Percentiles rank a stretch among this genome's conserved stretches.
phyloP scores from a whole-genome alignment of 1,140 invertebrate species.

The Diachasma alloeum region DNA sequence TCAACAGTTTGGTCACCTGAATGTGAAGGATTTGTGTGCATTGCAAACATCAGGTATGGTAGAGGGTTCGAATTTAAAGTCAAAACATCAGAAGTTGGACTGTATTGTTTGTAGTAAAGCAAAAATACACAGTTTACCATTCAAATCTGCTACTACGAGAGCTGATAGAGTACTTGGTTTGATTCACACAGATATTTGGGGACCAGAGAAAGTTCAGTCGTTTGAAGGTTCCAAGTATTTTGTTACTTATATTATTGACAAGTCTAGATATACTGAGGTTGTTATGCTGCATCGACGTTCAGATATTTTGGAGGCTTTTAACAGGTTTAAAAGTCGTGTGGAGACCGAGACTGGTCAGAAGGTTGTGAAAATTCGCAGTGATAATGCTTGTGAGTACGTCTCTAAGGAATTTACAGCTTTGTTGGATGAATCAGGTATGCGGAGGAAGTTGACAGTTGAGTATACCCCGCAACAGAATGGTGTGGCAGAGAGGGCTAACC shows the following conservation, averaged over 20 bases:
- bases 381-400: slow-evolving; percentile 39
- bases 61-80: too few species aligned
- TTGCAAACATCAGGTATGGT: too few species aligned
- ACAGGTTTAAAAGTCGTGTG: slow-evolving; percentile 26
- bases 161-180: neutral
- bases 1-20: too few species aligned
- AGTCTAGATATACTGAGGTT: slow-evolving; percentile 28
- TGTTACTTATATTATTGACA: slow-evolving; percentile 42
- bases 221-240: slow-evolving; percentile 39
- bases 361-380: slow-evolving; percentile 36
- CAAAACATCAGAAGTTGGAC: too few species aligned
- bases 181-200: slow-evolving; percentile 40
- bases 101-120: too few species aligned
- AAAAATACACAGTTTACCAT: too few species aligned
- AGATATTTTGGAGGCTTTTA: slow-evolving; percentile 34
- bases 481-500: slow-evolving; percentile 47
- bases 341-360: slow-evolving; percentile 33
- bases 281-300: slow-evolving; percentile 37
- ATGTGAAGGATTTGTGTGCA: too few species aligned
- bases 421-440: slow-evolving; percentile 28
- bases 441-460: slow-evolving; percentile 22
- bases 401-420: slow-evolving; percentile 10
- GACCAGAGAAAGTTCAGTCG: slow-evolving; percentile 37
- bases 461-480: slow-evolving; percentile 53
- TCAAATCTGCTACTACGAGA: neutral